Conservation (phyloP, 2,888 invertebrate genomes). For the Pyrrhosoma nymphula region DNA sequence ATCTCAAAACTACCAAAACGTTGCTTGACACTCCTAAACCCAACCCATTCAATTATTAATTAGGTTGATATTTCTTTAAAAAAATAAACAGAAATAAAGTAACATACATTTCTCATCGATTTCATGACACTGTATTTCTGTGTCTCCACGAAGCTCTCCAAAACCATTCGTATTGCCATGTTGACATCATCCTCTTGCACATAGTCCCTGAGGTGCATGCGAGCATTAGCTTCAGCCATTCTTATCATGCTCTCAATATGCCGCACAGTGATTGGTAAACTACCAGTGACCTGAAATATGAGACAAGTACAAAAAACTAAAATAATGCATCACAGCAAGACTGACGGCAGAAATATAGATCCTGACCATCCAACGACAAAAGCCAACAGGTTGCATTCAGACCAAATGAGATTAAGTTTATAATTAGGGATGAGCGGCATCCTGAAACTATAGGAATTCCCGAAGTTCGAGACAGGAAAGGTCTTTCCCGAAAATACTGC, state of each 20-base stretch:
- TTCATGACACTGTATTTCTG: slow-evolving; percentile 99
- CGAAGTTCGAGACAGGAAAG: too few species aligned
- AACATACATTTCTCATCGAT: slow-evolving; percentile 91
- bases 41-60: neutral
- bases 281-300: slow-evolving; percentile 89
- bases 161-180: slow-evolving; percentile 97
- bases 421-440: too few species aligned
- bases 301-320: slow-evolving; percentile 64
- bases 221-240: slow-evolving; percentile 98
- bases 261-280: slow-evolving; percentile 97
- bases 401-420: too few species aligned
- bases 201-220: slow-evolving; percentile 94
- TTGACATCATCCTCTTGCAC: slow-evolving; percentile 97
- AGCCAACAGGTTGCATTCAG: too few species aligned
- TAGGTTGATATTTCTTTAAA: neutral
- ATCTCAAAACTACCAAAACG: neutral
- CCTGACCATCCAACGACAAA: too few species aligned
- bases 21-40: neutral
- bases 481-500: too few species aligned
- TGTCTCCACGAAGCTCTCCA: slow-evolving; percentile 98
- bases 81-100: neutral
- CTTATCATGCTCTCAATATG: slow-evolving; percentile 99
- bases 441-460: too few species aligned
- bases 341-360: too few species aligned
- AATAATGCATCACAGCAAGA: too few species aligned